phyloP scores from a whole-genome alignment of 2,113 vertebrate genomes.

The Guaruba guarouba region DNA sequence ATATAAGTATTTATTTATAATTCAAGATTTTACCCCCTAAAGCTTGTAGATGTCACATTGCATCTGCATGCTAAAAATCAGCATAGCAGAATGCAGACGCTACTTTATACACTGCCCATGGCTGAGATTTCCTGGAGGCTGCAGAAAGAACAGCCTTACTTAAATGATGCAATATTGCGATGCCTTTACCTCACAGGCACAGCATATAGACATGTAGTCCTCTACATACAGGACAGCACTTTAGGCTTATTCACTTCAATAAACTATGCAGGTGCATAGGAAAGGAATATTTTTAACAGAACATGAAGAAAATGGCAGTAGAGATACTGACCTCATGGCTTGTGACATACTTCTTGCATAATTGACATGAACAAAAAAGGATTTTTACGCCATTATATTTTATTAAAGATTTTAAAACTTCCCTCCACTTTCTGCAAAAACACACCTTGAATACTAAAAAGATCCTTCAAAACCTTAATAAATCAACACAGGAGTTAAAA shows the following conservation, averaged over 20 bases:
- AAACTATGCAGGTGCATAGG: background rate
- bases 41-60: background rate
- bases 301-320: background rate
- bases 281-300: background rate
- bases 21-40: background rate
- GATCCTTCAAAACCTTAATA: background rate
- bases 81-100: background rate
- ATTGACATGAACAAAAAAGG: background rate
- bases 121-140: background rate
- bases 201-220: accelerated
- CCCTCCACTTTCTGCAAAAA: accelerated
- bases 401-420: background rate
- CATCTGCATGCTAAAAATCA: background rate
- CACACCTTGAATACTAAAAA: background rate
- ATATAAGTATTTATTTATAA: background rate
- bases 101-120: background rate
- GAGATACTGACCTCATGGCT: background rate
- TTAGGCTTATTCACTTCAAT: background rate
- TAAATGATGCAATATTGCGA: background rate
- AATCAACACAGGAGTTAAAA: background rate
- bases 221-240: background rate
- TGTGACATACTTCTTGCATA: background rate
- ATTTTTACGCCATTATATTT: background rate
- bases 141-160: background rate
- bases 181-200: background rate